phyloP scores from a whole-genome alignment of 1,140 invertebrate genomes.

The Conus ventricosus region DNA sequence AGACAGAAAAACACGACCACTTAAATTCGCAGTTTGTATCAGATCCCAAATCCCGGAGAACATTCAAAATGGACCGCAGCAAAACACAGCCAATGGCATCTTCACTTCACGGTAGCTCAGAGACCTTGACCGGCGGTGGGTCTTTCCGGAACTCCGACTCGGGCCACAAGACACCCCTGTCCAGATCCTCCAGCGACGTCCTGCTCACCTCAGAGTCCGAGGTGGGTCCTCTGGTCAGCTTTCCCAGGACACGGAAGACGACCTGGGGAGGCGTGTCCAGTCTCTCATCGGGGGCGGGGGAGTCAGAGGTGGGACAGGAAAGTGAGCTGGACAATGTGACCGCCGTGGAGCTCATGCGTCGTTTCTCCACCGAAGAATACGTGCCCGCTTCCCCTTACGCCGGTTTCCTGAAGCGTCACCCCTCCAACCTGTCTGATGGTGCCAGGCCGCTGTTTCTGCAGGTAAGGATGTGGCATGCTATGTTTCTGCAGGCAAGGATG shows the following conservation, averaged over 20 bases:
- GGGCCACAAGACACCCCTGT: background rate
- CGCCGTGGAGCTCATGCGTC: constrained; percentile 8
- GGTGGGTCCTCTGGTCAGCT: constrained; percentile 17
- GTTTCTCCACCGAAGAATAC: constrained; percentile 14
- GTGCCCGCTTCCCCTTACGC: constrained; percentile 30
- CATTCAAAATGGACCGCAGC: too few relatives aligned
- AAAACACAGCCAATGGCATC: background rate
- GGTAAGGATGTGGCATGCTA: background rate
- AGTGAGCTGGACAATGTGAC: background rate
- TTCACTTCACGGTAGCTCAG: background rate
- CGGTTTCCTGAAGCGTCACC: too few relatives aligned
- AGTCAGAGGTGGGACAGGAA: background rate
- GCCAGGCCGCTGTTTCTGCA: constrained; percentile 25
- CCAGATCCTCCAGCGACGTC: constrained; percentile 19
- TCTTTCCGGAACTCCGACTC: background rate
- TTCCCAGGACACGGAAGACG: background rate
- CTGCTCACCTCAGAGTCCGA: constrained; percentile 15
- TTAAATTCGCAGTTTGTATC: too few relatives aligned
- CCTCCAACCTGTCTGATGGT: constrained; percentile 29
- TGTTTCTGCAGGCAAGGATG: background rate
- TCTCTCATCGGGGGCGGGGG: background rate
- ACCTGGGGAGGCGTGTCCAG: background rate
- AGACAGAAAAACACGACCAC: too few relatives aligned
- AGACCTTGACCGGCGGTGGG: background rate
- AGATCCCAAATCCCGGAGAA: background rate